Conservation (phyloP, 2,797 vertebrate species). For the Fistularia tabacaria region DNA sequence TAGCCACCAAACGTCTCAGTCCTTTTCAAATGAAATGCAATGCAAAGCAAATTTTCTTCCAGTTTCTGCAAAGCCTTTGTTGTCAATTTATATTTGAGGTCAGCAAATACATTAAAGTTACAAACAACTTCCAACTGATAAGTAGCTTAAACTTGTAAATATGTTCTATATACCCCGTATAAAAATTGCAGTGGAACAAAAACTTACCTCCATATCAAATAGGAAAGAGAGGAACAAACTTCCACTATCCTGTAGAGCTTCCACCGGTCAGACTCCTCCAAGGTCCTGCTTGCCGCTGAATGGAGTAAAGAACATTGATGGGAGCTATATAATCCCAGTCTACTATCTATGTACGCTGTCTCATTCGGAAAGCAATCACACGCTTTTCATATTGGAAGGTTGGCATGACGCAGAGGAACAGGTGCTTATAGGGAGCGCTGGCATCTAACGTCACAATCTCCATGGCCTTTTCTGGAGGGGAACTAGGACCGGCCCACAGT, state of each 20-base stretch:
- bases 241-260: constrained; percentile 2
- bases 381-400: constrained; percentile 56
- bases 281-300: constrained; percentile 14
- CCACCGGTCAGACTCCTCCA: neutral
- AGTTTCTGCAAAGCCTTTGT: no score
- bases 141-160: no score
- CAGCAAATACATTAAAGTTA: no score
- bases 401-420: constrained; percentile 54
- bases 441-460: constrained; percentile 54
- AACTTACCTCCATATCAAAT: constrained; percentile 63
- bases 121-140: no score
- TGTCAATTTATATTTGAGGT: no score
- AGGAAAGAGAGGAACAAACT: constrained; percentile 7
- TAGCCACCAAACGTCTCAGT: no score
- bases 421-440: constrained; percentile 61
- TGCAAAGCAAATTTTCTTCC: no score
- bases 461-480: constrained; percentile 50
- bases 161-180: no score
- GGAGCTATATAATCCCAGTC: constrained; percentile 39
- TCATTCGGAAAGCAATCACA: constrained; percentile 69
- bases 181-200: no score
- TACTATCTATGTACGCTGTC: constrained; percentile 39
- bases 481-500: constrained; percentile 30
- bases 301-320: constrained; percentile 14
- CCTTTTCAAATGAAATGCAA: no score